Conservation (phyloP, 2,888 invertebrate species). For the Busseola fusca region DNA sequence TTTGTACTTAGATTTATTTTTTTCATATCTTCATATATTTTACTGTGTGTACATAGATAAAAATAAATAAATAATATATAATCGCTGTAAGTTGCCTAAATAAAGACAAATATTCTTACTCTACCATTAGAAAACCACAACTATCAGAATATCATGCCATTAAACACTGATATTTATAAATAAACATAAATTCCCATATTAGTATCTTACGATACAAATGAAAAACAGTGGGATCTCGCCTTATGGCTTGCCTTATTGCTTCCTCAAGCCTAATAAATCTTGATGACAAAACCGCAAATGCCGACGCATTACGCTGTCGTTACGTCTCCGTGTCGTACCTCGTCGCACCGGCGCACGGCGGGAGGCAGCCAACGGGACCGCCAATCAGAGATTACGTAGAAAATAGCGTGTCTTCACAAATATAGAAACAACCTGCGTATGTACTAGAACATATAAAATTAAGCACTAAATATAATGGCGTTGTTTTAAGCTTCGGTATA, state of each 20-base stretch:
- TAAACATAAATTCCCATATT: slow-evolving; percentile 2
- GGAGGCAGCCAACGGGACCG: slow-evolving; percentile 77
- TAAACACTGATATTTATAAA: not conserved
- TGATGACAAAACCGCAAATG: slow-evolving; percentile 43
- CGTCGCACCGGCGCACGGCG: slow-evolving; percentile 50
- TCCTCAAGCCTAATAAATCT: slow-evolving; percentile 47
- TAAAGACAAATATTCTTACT: not conserved
- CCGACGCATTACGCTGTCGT: slow-evolving; percentile 48
- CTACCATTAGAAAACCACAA: not conserved
- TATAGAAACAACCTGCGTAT: slow-evolving; percentile 60
- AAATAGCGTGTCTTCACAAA: slow-evolving; percentile 73
- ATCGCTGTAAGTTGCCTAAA: not conserved
- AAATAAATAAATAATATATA: too few species aligned
- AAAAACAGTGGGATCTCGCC: not conserved
- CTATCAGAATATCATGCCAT: not conserved
- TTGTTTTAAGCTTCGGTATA: slow-evolving; percentile 23
- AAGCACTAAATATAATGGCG: slow-evolving; percentile 50
- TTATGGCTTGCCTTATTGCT: slow-evolving; percentile 12
- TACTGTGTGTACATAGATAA: too few species aligned
- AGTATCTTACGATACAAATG: not conserved
- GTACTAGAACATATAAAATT: slow-evolving; percentile 43
- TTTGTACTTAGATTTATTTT: too few species aligned
- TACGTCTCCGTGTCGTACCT: slow-evolving; percentile 49
- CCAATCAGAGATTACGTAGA: slow-evolving; percentile 80
- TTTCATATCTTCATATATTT: too few species aligned